Conservation (phyloP, 2,113 vertebrate species). For the Sapajus apella region DNA sequence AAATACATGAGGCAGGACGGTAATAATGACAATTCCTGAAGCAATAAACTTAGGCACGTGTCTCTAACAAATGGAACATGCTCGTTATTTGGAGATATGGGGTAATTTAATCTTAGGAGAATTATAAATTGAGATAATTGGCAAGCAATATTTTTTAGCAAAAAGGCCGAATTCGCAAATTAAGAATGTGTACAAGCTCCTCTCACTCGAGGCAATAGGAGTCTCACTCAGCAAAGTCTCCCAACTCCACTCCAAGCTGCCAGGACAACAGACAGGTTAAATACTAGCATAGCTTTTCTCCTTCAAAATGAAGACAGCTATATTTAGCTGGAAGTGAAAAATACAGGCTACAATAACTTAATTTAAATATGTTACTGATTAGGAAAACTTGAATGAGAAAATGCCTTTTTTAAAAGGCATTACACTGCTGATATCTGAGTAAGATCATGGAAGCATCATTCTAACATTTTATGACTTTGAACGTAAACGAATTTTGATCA, state of each 20-base stretch:
- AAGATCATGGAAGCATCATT: neutral
- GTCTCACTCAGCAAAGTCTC: too few species aligned
- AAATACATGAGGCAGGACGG: neutral
- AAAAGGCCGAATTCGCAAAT: neutral
- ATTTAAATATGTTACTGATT: neutral
- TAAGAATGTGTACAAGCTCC: neutral
- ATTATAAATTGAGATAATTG: neutral
- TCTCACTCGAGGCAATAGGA: neutral
- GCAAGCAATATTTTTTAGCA: neutral
- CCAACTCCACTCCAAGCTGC: too few species aligned
- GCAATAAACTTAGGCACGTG: too few species aligned
- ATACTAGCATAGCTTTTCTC: too few species aligned
- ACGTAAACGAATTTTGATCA: too few species aligned
- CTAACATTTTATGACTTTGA: too few species aligned
- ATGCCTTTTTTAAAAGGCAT: neutral
- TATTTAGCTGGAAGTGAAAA: neutral
- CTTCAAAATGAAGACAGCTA: neutral
- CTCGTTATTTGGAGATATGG: neutral
- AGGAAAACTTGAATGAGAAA: neutral
- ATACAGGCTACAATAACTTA: neutral
- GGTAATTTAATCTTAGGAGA: neutral
- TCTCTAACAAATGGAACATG: neutral
- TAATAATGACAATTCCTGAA: neutral
- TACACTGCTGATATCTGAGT: neutral
- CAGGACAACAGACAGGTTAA: too few species aligned